Base-by-base conservation (phyloP, 2,888 invertebrate genomes). In the Tupiocoris notatus region DNA sequence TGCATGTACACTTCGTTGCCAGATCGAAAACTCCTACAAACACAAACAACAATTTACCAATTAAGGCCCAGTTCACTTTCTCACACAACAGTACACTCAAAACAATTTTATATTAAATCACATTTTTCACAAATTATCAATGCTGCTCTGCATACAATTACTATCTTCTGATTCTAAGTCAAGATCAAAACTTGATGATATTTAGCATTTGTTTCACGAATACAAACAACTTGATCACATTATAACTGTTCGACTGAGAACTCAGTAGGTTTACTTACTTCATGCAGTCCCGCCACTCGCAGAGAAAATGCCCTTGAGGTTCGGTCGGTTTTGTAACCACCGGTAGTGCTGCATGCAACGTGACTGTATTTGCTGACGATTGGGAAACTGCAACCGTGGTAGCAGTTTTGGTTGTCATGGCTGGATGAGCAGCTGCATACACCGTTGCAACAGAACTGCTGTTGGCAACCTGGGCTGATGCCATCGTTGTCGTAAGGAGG, bases 241-340 rank as follows among this genome's bases (percentile, higher is more conserved):
- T n/a, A n/a, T n/a, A n/a, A n/a, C n/a, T n/a, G n/a, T n/a, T n/a
- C n/a, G n/a, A n/a, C n/a, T n/a, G n/a, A n/a, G n/a, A n/a, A n/a
- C n/a, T n/a, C n/a, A n/a, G n/a, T n/a, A n/a, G n/a, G 39, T 39
- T 39, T 12, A 83, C 87, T 75, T 83, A 90, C 88, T 86, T 86
- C 82, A 87, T 90, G 84, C 98, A 98, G 21, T 94, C 94, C 76
- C 92, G 89, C 98, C 98, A 98, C 84, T 97, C 97, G 84, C 98
- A 98, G 73, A 96, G 78, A 79, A 82, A 83, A 77, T 81, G 81
- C 9, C 81, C 81, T 74, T 80, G 79, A 63, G 61, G 70, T 61
- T 77, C 75, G 57, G 74, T 66, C 17, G 77, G 76, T 24, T 70
- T 77, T 39, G 39, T 39, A 3, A 39, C 39, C 39, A 7, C 6